Conservation (phyloP, 2,888 invertebrate species). For the Aphodius sticticus region DNA sequence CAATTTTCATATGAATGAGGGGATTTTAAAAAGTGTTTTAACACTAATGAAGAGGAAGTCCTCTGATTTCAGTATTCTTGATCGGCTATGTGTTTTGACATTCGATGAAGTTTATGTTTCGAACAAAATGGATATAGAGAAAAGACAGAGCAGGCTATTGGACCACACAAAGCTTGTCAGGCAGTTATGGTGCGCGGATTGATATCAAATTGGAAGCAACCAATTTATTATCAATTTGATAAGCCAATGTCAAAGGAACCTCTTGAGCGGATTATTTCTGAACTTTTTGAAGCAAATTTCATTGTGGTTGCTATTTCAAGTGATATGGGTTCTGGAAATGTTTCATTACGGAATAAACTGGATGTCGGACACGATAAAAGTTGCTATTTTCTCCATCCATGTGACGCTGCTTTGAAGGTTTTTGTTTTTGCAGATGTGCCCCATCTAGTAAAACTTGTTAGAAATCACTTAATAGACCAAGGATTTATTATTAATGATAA, state of each 20-base stretch:
- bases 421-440: constrained; percentile 41
- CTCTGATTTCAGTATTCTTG: not conserved
- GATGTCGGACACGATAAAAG: constrained; percentile 35
- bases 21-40: constrained; percentile 32
- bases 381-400: constrained; percentile 26
- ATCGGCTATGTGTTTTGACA: constrained; percentile 25
- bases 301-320: constrained; percentile 33
- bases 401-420: constrained; percentile 31
- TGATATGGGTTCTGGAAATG: constrained; percentile 33
- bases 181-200: constrained; percentile 39
- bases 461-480: constrained; percentile 39
- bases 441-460: constrained; percentile 37
- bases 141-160: constrained; percentile 42
- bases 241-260: constrained; percentile 29
- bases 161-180: constrained; percentile 45
- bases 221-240: constrained; percentile 33
- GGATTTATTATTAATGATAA: constrained; percentile 33
- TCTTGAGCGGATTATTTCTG: constrained; percentile 26
- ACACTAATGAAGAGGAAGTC: constrained; percentile 27
- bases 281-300: constrained; percentile 29
- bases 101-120: constrained; percentile 43
- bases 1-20: constrained; percentile 9
- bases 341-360: constrained; percentile 30
- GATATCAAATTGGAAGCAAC: constrained; percentile 32
- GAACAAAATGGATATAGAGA: constrained; percentile 42